Evolutionary conservation across 2,113 vertebrate species (phyloP), one percentile per base, ranked within the genome.

Genomic region (Gulo gulo): DNA sequence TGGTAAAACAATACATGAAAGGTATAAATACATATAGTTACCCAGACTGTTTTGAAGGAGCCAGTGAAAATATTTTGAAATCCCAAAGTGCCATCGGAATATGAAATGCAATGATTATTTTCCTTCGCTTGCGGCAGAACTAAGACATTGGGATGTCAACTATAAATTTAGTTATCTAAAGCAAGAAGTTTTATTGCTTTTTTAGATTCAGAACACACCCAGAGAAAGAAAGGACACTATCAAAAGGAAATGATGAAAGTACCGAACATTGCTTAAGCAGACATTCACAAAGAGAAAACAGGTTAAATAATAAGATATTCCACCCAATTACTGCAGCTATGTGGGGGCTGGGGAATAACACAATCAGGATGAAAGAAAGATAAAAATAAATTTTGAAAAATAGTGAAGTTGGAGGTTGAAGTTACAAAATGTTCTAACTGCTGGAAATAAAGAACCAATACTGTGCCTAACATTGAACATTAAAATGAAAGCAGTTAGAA

Each of bases 31-130:
- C 4, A 12, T 11, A 63, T 36, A 82, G 6, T 57, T 74, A 57
- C 20, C 7, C 7, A 91, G 80, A 61, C 69, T 73, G 52, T 73
- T 92, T 31, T 36, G 15, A 96, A 90, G 24, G 7, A 97, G 31
- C 2, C n/a, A 31, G 31, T 89, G 55, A 95, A 97, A 96, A 82
- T 73, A 65, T 92, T 97, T 90, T 79, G 50, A 67, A 96, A 78
- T n/a, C 2, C 26, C 36, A 29, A 83, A 92, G 2, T 69, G 21
- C 50, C 18, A 80, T 93, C 34, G 13, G 90, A 45, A 81, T 29
- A 55, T 80, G 55, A 79, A 36, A 88, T 57, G 7, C 14, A 92
- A 90, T 79, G 47, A 80, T 73, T 87, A 61, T 47, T 65, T 82
- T 52, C 5, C 7, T 78, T 90, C 26, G 34, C 50, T 55, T 95